A percentile compares a stretch with the other conserved stretches of the same genome.
These are phyloP conservation scores for Cepaea nemoralis DNA, from an alignment of 1,140 invertebrate species.

Conservation along the genomic window DNA sequence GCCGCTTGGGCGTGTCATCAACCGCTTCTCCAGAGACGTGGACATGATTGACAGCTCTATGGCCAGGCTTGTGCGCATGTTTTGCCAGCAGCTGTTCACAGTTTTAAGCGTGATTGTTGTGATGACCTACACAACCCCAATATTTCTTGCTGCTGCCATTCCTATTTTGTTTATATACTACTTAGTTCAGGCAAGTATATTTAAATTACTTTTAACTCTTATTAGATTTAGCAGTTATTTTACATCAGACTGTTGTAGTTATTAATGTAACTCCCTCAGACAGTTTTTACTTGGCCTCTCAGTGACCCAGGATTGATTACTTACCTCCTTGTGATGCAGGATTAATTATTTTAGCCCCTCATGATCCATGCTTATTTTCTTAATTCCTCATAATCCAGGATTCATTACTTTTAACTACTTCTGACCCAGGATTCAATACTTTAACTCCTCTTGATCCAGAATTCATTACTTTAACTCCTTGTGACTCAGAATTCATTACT, in stretches of 20 bases:
- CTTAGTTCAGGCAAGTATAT: conserved; percentile 78
- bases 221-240: background rate
- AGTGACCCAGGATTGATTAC: no score
- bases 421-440: no score
- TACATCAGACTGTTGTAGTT: no score
- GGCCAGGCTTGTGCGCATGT: conserved; percentile 43
- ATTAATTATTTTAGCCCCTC: no score
- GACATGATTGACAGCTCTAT: conserved; percentile 61
- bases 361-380: no score
- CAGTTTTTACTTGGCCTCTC: background rate
- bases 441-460: no score
- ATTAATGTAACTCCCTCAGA: no score
- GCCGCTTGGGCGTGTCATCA: conserved; percentile 54
- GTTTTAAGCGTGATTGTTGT: conserved; percentile 73
- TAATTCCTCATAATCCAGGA: no score
- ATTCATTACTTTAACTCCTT: no score
- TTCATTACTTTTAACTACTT: no score
- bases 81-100: conserved; percentile 55
- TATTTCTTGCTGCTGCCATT: conserved; percentile 85
- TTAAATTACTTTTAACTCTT: background rate
- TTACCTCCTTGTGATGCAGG: no score
- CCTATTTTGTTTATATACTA: conserved; percentile 91
- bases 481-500: no score
- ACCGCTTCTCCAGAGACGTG: conserved; percentile 56
- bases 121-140: conserved; percentile 88